Base-by-base conservation (phyloP, 2,888 invertebrate species). In the Ormyrus nitidulus region DNA sequence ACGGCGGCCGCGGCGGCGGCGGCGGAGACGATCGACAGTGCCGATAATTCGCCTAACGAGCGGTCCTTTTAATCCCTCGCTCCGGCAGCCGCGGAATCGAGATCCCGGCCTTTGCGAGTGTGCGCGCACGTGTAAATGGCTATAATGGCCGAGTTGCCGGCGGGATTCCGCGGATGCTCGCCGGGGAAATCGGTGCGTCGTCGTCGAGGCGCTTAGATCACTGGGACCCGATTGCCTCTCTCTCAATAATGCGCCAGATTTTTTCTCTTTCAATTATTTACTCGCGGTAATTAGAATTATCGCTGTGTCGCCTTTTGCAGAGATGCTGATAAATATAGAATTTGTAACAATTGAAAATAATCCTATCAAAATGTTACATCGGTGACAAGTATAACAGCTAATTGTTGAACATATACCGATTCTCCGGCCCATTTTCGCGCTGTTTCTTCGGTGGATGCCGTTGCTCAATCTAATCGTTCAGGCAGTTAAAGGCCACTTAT, bases 401-500 rank as follows among this genome's bases (percentile, higher is more conserved):
- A 75, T 75, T 75, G 75, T 70, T 46, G 46, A 34, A 44, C 9
- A 9, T 54, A 34, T 34, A 4, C 34, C 34, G 34, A 34, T 34
- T 34, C 34, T 34, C 34, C 34, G 34, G 3, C 34, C 34, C 34
- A 34, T 34, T 34, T 34, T 34, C 34, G 34, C 34, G 3, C 34
- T 34, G 4, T 34, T 34, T 34, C 34, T 48, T 65, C 54, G 44
- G 10, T 46, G 49, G 19, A 6, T 49, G 53, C 34, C 62, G 61
- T 68, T 74, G 62, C 80, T 77, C 78, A 78, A 81, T 78, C 71
- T 81, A 81, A 81, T 81, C 78, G 62, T 6, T 59, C 66, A 49
- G 53, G 68, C 58, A 73, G 69, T 79, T 79, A 72, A 70, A 71
- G 66, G 61, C 75, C 65, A 64, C 74, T 81, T 81, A 68, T 71